Percentiles rank a stretch among this genome's conserved stretches.
These are phyloP conservation scores for Garrulus glandarius DNA, from an alignment of 2,797 vertebrate species.

Conservation along the genomic window DNA sequence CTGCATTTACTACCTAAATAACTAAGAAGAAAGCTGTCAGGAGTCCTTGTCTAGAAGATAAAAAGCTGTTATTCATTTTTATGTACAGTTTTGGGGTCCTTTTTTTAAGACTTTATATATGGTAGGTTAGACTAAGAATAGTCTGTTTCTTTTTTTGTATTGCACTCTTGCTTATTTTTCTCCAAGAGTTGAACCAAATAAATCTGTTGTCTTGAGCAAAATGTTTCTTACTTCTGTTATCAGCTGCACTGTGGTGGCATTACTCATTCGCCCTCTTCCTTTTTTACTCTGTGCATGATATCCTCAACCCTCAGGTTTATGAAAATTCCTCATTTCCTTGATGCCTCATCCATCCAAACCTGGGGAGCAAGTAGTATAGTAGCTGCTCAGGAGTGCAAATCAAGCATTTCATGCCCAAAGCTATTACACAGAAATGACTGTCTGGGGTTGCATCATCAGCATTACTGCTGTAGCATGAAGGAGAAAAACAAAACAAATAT, in stretches of 20 bases:
- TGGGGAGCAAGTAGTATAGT: background rate
- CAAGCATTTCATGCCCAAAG: conserved; percentile 44
- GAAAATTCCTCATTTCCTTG: background rate
- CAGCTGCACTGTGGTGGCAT: background rate
- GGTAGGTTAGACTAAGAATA: background rate
- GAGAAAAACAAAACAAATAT: conserved; percentile 62
- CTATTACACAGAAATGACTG: conserved; percentile 47
- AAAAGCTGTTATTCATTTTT: background rate
- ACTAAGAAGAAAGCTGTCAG: background rate
- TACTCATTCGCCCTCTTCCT: background rate
- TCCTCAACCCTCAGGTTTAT: background rate
- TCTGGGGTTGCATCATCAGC: conserved; percentile 64
- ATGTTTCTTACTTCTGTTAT: background rate
- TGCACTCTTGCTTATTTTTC: background rate
- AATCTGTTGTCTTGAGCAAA: background rate
- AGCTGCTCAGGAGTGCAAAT: conserved; percentile 31
- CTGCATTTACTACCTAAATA: background rate
- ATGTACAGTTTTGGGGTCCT: background rate
- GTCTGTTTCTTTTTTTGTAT: background rate
- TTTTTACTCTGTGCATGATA: background rate
- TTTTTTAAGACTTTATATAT: background rate
- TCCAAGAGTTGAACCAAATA: background rate
- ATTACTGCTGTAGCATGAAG: conserved; percentile 69
- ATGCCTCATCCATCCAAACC: background rate
- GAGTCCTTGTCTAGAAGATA: background rate